These are phyloP conservation scores for Orgyia antiqua DNA, from an alignment of 2,888 invertebrate species.

Conservation along the genomic window DNA sequence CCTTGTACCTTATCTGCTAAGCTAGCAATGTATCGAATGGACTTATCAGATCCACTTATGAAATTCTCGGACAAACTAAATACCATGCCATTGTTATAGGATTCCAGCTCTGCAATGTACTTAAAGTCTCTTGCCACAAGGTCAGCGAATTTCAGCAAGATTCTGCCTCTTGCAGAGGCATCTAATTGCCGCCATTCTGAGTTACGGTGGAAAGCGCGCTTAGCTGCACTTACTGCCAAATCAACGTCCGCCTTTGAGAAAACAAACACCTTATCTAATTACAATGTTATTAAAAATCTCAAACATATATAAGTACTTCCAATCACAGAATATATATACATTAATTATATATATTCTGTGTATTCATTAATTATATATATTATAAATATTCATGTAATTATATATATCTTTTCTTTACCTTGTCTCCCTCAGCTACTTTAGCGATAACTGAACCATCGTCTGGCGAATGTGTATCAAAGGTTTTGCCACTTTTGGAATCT, in stretches of 20 bases:
- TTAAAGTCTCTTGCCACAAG: slow-evolving; percentile 84
- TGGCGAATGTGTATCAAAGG: slow-evolving; percentile 89
- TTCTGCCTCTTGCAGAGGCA: slow-evolving; percentile 84
- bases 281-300: no score
- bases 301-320: no score
- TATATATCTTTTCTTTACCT: no score
- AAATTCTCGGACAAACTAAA: slow-evolving; percentile 21
- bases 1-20: slow-evolving; percentile 84
- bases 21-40: slow-evolving; percentile 87
- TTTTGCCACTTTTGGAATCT: slow-evolving; percentile 88
- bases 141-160: slow-evolving; percentile 86
- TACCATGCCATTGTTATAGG: slow-evolving; percentile 94
- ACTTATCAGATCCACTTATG: slow-evolving; percentile 36
- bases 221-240: slow-evolving; percentile 85
- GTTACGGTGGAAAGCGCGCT: slow-evolving; percentile 33
- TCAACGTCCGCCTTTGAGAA: slow-evolving; percentile 81
- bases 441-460: slow-evolving; percentile 77
- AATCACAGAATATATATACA: no score
- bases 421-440: slow-evolving; percentile 88
- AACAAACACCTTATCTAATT: no score
- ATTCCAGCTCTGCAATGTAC: slow-evolving; percentile 90
- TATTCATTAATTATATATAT: no score
- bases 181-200: slow-evolving; percentile 89
- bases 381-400: no score
- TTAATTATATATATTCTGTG: no score